These are phyloP conservation scores for Chiloscyllium plagiosum DNA, from an alignment of 2,113 vertebrate species.

Conservation along the genomic window DNA sequence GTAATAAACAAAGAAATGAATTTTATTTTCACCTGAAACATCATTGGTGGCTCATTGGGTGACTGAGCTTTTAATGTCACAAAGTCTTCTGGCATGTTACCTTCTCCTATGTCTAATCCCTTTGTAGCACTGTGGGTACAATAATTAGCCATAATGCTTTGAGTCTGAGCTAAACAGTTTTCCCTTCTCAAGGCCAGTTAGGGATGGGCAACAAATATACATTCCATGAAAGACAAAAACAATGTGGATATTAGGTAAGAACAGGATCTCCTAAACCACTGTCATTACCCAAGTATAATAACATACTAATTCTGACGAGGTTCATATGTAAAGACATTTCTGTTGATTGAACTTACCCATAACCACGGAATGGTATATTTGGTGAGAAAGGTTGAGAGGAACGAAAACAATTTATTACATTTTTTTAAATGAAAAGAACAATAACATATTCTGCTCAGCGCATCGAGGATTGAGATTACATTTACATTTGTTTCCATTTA, in stretches of 20 bases:
- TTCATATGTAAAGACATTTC: background rate
- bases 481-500: background rate
- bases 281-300: background rate
- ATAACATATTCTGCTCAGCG: background rate
- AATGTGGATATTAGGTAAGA: background rate
- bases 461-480: background rate
- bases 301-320: background rate
- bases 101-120: background rate
- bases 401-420: background rate
- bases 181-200: background rate
- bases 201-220: background rate
- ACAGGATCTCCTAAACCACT: background rate
- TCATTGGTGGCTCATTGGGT: background rate
- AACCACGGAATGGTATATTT: background rate
- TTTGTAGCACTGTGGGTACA: background rate
- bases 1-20: background rate
- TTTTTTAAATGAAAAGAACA: background rate
- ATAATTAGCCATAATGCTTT: background rate
- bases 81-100: background rate
- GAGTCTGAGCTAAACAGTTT: background rate
- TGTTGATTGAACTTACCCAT: background rate
- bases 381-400: background rate
- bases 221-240: background rate
- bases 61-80: background rate
- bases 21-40: background rate